phyloP scores from a whole-genome alignment of 2,888 invertebrate species.

The Bedellia somnulentella region DNA sequence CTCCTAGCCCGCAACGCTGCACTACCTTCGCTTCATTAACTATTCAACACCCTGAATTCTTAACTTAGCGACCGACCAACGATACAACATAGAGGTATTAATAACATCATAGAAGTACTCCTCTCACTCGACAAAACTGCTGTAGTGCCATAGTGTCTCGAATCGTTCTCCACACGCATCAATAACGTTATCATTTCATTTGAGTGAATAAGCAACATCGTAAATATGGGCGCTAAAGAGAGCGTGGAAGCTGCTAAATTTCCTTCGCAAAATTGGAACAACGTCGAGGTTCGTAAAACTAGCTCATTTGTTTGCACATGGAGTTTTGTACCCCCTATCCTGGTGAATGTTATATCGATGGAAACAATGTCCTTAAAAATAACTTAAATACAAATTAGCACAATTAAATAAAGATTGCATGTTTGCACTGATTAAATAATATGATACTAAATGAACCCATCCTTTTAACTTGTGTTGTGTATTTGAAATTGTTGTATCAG shows the following conservation, averaged over 20 bases:
- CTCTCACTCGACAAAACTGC: conserved; percentile 38
- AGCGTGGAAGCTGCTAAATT: conserved; percentile 81
- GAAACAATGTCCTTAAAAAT: conserved; percentile 7
- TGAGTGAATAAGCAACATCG: conserved; percentile 50
- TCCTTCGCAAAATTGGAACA: conserved; percentile 81
- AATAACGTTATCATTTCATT: conserved; percentile 46
- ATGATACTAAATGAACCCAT: too few relatives aligned
- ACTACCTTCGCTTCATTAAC: conserved; percentile 38
- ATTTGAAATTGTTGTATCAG: too few relatives aligned
- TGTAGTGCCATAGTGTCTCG: conserved; percentile 49
- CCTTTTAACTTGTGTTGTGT: too few relatives aligned
- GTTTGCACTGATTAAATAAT: conserved; percentile 2
- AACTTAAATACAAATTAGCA: too few relatives aligned
- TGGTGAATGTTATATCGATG: conserved; percentile 15
- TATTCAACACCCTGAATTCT: conserved; percentile 54
- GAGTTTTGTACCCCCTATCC: conserved; percentile 52
- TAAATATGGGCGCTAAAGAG: conserved; percentile 79
- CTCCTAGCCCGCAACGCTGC: conserved; percentile 27
- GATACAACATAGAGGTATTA: conserved; percentile 39
- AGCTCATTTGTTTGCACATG: conserved; percentile 55
- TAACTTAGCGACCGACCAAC: conserved; percentile 43
- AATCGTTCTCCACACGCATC: conserved; percentile 46
- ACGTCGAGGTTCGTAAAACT: conserved; percentile 72
- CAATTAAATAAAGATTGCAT: conserved; percentile 16
- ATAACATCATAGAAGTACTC: conserved; percentile 42